These are phyloP conservation scores for Microctonus aethiopoides DNA, from an alignment of 2,888 invertebrate genomes.

Conservation along the genomic window DNA sequence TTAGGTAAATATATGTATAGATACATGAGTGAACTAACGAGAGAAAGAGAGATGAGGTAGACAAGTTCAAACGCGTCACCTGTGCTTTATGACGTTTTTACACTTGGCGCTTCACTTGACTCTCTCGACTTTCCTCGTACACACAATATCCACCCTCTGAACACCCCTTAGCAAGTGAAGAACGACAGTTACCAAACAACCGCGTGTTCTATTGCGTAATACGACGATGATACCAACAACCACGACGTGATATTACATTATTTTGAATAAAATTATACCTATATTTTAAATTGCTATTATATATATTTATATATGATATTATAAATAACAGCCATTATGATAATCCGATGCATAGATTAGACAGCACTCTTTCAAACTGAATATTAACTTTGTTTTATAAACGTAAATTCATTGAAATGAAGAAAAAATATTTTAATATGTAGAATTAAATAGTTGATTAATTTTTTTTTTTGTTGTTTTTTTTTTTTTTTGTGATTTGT, in stretches of 20 bases:
- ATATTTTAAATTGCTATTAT: background rate
- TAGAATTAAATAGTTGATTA: too few relatives aligned
- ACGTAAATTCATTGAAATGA: too few relatives aligned
- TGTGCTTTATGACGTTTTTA: constrained; percentile 41
- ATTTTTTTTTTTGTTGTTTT: too few relatives aligned
- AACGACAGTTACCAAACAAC: constrained; percentile 45
- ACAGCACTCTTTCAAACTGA: constrained; percentile 58
- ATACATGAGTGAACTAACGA: background rate
- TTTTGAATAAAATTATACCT: constrained; percentile 37
- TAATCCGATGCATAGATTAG: constrained; percentile 66
- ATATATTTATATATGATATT: background rate
- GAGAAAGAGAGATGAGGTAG: background rate
- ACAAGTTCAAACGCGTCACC: constrained; percentile 34
- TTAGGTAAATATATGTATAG: background rate
- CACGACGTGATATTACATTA: constrained; percentile 39
- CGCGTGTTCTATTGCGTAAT: constrained; percentile 3
- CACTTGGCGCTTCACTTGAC: constrained; percentile 21
- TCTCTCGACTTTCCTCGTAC: constrained; percentile 1
- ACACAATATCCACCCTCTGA: constrained; percentile 8
- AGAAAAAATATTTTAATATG: too few relatives aligned
- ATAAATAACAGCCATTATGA: constrained; percentile 63
- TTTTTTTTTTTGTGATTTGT: too few relatives aligned
- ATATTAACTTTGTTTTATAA: background rate
- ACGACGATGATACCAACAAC: background rate
- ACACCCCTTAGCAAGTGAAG: constrained; percentile 48